A percentile compares a stretch with the other conserved stretches of the same genome.
Conservation (phyloP, 2,888 invertebrate genomes). For the Chymomyza caudatula region DNA sequence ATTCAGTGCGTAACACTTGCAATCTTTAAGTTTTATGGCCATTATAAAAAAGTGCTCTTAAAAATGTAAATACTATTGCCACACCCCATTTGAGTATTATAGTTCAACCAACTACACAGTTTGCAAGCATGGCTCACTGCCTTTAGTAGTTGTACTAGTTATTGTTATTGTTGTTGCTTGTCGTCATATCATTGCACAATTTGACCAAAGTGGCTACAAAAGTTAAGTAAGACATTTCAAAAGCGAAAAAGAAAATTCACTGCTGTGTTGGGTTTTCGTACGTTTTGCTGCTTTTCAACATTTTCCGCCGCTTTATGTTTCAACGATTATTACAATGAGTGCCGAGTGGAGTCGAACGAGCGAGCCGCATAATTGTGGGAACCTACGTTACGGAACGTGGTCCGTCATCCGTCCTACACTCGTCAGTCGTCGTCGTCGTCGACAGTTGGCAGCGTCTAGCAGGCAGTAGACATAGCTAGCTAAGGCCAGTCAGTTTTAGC, state of each 20-base stretch:
- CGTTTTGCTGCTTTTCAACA: conserved; percentile 53
- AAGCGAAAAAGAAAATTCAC: conserved; percentile 30
- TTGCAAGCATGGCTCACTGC: not conserved
- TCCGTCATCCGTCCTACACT: not conserved
- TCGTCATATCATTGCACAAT: conserved; percentile 59
- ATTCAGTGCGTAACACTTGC: not conserved
- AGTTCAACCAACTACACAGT: not conserved
- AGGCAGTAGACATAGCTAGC: conserved; percentile 44
- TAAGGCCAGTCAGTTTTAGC: conserved; percentile 47
- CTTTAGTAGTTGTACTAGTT: not conserved
- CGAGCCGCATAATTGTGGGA: conserved; percentile 68
- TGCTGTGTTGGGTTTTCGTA: too few relatives aligned
- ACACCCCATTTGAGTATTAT: not conserved
- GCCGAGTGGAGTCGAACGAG: conserved; percentile 33
- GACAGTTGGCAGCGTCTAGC: conserved; percentile 39
- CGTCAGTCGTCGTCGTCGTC: conserved; percentile 9
- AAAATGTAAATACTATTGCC: not conserved
- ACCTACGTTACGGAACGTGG: conserved; percentile 65
- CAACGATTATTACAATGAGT: conserved; percentile 64
- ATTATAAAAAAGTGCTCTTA: not conserved
- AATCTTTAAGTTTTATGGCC: not conserved
- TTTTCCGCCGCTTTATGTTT: conserved; percentile 63
- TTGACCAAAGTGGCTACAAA: conserved; percentile 22
- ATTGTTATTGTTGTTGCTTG: conserved; percentile 7
- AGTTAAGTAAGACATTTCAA: conserved; percentile 56